Conservation (phyloP, 2,797 vertebrate species). For the Leptoclinus maculatus region DNA sequence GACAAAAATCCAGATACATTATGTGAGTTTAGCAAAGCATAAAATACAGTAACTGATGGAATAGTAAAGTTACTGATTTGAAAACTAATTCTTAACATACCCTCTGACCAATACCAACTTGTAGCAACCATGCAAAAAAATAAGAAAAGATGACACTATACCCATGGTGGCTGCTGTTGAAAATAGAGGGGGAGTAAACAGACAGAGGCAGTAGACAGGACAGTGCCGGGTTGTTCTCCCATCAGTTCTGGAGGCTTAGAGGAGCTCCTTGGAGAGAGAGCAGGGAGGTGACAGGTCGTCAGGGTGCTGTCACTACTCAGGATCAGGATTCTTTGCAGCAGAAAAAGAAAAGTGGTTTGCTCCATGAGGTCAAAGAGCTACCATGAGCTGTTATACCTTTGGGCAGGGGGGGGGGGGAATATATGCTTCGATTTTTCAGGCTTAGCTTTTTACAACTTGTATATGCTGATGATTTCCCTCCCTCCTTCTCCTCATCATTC, state of each 20-base stretch:
- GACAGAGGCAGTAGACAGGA: conserved; percentile 42
- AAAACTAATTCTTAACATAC: conserved; percentile 20
- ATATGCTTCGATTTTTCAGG: conserved; percentile 26
- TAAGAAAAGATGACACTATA: conserved; percentile 16
- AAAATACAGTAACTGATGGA: not conserved
- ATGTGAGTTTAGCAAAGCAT: not conserved
- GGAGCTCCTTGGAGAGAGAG: conserved; percentile 47
- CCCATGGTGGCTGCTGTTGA: conserved; percentile 4
- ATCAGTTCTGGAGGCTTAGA: conserved; percentile 41
- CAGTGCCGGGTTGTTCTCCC: conserved; percentile 34
- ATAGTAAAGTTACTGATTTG: not conserved
- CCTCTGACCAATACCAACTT: conserved; percentile 5
- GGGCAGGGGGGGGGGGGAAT: not conserved
- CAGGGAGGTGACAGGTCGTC: conserved; percentile 62
- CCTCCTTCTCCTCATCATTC: conserved; percentile 15
- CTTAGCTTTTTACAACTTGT: conserved; percentile 41
- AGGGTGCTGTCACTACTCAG: conserved; percentile 55
- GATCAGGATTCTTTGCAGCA: conserved; percentile 35
- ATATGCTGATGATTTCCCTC: conserved; percentile 29
- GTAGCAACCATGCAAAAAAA: conserved; percentile 17
- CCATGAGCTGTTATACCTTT: conserved; percentile 23
- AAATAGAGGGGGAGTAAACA: conserved; percentile 37
- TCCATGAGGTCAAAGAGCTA: conserved; percentile 53
- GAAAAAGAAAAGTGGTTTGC: conserved; percentile 38
- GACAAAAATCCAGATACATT: not conserved